Evolutionary conservation across 2,113 vertebrate genomes (phyloP).

Genomic region (Morone chrysops): DNA sequence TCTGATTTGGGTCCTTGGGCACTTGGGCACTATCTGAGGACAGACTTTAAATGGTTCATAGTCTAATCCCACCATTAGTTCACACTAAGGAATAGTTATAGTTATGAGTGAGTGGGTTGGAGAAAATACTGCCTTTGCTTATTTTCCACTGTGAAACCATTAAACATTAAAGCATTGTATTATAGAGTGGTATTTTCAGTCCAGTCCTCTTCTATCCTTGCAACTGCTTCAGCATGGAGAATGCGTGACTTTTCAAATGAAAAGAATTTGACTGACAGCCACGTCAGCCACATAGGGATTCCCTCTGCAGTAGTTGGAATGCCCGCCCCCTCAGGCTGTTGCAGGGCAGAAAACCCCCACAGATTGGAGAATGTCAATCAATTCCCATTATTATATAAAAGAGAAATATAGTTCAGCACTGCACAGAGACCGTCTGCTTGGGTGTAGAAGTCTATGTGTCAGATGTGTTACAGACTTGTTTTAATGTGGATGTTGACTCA

Average conservation of each 20-base stretch:
- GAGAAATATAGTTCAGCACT: not conserved
- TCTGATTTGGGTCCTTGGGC: too few species aligned
- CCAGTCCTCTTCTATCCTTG: not conserved
- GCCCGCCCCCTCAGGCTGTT: conserved; percentile 44
- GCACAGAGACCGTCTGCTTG: not conserved
- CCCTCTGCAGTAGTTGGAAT: conserved; percentile 31
- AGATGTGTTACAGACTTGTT: not conserved
- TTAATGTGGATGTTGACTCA: not conserved
- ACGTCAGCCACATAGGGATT: conserved; percentile 57
- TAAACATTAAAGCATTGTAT: too few species aligned
- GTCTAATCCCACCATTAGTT: not conserved
- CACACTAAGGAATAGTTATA: not conserved
- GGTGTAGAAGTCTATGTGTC: not conserved
- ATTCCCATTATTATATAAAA: conserved; percentile 27
- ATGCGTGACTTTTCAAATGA: conserved; percentile 37
- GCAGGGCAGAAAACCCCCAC: conserved; percentile 52
- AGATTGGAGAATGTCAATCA: conserved; percentile 58
- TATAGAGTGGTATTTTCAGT: not conserved
- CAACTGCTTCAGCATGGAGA: not conserved
- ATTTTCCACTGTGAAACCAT: too few species aligned
- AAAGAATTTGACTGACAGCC: conserved; percentile 62
- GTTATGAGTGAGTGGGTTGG: not conserved
- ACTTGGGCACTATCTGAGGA: not conserved
- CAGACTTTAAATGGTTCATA: not conserved
- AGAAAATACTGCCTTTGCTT: too few species aligned